Evolutionary conservation across 2,113 vertebrate species (phyloP).

Genomic region (Anguilla rostrata): DNA sequence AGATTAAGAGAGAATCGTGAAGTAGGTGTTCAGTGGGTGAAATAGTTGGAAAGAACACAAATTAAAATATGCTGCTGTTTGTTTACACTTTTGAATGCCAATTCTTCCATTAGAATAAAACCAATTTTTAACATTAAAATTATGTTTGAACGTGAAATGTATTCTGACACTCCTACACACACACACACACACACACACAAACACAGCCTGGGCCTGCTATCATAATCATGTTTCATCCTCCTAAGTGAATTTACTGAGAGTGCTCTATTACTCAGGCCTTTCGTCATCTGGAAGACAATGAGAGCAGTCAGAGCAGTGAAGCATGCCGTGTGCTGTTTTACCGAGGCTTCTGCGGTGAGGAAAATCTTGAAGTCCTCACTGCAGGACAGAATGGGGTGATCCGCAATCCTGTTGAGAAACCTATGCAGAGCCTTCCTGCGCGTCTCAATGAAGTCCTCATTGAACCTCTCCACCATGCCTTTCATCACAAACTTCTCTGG

Average conservation of each 20-base stretch:
- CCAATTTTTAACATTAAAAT: no score
- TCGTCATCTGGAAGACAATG: background rate
- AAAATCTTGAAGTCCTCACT: constrained; percentile 90
- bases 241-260: background rate
- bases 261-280: background rate
- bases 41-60: no score
- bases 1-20: no score
- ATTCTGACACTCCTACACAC: no score
- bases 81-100: no score
- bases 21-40: no score
- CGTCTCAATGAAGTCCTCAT: constrained; percentile 90
- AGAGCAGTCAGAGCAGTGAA: background rate
- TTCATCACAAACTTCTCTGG: constrained; percentile 97
- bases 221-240: background rate
- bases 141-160: no score
- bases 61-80: no score
- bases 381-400: constrained; percentile 89
- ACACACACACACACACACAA: background rate
- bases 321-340: constrained; percentile 49
- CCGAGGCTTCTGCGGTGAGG: constrained; percentile 83
- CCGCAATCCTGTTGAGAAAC: constrained; percentile 86
- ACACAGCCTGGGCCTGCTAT: background rate
- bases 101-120: no score
- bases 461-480: constrained; percentile 96
- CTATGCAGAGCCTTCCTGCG: constrained; percentile 86